These are phyloP conservation scores for Rhagium mordax DNA, from an alignment of 2,888 invertebrate genomes.

Conservation along the genomic window DNA sequence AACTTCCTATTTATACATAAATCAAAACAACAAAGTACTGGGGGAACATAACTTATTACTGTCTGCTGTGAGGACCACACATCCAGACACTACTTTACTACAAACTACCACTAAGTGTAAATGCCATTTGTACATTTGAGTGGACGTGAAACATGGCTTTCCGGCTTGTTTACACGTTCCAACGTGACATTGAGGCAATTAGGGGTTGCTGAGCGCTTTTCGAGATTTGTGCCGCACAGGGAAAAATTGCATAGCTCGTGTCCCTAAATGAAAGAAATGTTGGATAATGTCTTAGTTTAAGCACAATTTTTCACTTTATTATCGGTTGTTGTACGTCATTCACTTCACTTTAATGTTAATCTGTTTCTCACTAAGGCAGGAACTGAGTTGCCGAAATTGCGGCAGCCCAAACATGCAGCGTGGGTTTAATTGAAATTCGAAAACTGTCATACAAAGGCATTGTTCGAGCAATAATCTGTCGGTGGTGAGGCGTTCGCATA, in stretches of 20 bases:
- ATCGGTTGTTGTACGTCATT: background rate
- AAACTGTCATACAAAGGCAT: background rate
- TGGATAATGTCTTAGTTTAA: too few species aligned
- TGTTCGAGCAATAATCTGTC: background rate
- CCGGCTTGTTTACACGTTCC: background rate
- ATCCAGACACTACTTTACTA: background rate
- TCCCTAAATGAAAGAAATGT: too few species aligned
- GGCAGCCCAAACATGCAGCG: background rate
- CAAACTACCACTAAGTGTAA: background rate
- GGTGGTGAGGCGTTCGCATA: background rate
- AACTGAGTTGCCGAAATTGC: background rate
- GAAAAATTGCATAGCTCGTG: too few species aligned
- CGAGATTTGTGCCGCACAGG: background rate
- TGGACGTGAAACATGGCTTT: background rate
- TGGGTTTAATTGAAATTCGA: background rate
- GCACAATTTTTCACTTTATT: too few species aligned
- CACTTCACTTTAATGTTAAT: background rate
- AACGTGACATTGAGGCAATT: background rate
- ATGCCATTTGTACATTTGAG: background rate
- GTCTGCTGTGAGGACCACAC: background rate
- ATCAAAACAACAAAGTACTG: background rate
- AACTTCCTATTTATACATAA: slow-evolving; percentile 1
- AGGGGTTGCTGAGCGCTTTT: background rate
- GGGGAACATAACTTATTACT: background rate
- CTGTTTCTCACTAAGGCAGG: background rate